Evolutionary conservation across 1,140 invertebrate species (phyloP), one percentile per base, ranked within the genome.

Genomic region (Lethrus apterus): DNA sequence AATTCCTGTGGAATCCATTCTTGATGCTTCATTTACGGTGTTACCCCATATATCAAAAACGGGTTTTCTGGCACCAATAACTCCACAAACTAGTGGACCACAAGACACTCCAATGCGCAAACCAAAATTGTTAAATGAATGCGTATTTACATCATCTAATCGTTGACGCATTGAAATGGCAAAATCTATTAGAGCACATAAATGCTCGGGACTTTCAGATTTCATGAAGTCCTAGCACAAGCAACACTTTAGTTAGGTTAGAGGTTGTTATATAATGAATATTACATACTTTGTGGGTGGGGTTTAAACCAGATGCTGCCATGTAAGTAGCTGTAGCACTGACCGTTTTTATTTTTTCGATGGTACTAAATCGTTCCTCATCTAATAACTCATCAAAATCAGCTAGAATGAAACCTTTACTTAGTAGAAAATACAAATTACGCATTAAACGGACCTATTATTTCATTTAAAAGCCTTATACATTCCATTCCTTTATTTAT

Each of bases 301-400:
- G 80, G 72, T 89, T 92, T 0, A 99, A 71, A n/a, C 96, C 96
- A 10, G 93, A 93, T 2, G 93, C 95, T 4, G 94, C 95, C 96
- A 99, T 99, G 57, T 98, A 99, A 5, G 92, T 97, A 0, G 83
- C 81, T 2, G 92, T 97, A 0, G 83, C 81, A 20, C 92, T 92
- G 20, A 98, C 93, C 0, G 95, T 99, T 71, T 99, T 99, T 32
- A 99, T 97, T 76, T 99, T 99, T 69, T 99, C 96, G 46, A 99
- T 89, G 41, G 83, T 84, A 13, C 80, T 80, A 64, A 97, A 99
- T 10, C 86, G 76, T 17, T 84, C 78, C 60, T 96, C 89, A 58
- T 91, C 88, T 41, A 97, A 67, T 7, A 96, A 68, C 70, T 93
- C 86, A 67, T 96, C 93, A 71, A 95, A 93, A 71, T 93, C 89